Conservation (phyloP, 2,113 vertebrate genomes). For the Dromaius novaehollandiae region DNA sequence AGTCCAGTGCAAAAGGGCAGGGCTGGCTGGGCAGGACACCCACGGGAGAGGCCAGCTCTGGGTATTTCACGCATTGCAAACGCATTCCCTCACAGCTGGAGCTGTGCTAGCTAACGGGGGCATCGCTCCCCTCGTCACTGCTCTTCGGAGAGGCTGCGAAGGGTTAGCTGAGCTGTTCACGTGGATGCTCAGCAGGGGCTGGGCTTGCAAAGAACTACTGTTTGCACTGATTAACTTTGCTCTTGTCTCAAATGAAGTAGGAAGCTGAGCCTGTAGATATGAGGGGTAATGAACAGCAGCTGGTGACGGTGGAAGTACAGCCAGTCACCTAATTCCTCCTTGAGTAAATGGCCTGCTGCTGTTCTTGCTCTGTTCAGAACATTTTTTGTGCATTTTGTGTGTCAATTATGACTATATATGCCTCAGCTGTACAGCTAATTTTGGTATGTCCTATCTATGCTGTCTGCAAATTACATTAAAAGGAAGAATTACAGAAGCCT, state of each 20-base stretch:
- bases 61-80: not conserved
- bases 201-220: not conserved
- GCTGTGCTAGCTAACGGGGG: not conserved
- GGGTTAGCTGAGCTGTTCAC: not conserved
- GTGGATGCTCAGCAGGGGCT: too few species aligned
- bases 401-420: not conserved
- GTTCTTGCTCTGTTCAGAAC: not conserved
- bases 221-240: not conserved
- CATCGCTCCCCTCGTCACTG: not conserved
- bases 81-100: not conserved
- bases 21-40: not conserved
- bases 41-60: not conserved
- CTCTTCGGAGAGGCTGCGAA: not conserved
- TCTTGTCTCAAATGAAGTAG: not conserved
- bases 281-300: rapidly evolving
- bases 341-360: not conserved
- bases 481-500: not conserved
- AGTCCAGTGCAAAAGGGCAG: not conserved
- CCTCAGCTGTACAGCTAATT: not conserved
- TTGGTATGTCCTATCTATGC: not conserved
- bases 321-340: not conserved
- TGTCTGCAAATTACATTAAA: rapidly evolving
- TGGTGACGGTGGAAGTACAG: not conserved
- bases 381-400: not conserved
- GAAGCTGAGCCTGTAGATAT: not conserved